A percentile compares a stretch with the other conserved stretches of the same genome.
These are phyloP conservation scores for Emydoidea blandingii DNA, from an alignment of 2,797 vertebrate genomes.

Conservation along the genomic window DNA sequence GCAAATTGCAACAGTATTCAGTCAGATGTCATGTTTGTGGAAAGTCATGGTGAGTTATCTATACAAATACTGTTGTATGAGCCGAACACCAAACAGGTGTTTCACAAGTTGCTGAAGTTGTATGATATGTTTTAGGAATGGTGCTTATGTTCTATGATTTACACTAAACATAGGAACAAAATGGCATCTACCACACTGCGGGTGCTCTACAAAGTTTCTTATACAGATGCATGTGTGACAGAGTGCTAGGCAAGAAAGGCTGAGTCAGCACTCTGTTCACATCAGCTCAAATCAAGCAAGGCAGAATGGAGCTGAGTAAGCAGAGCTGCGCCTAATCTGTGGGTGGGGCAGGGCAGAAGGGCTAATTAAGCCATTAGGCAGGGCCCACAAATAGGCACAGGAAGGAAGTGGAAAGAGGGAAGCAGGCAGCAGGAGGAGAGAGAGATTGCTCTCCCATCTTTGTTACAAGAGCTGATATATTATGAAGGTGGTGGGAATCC, in stretches of 20 bases:
- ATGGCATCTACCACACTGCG: neutral
- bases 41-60: constrained; percentile 33
- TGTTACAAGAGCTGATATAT: too few relatives aligned
- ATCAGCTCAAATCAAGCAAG: too few relatives aligned
- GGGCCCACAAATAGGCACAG: too few relatives aligned
- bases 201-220: neutral
- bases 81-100: constrained; percentile 42
- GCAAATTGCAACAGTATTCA: constrained; percentile 42
- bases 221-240: neutral
- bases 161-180: constrained; percentile 13
- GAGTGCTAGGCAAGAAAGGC: neutral
- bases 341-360: too few relatives aligned
- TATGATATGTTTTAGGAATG: neutral
- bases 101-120: constrained; percentile 44
- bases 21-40: constrained; percentile 37
- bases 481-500: too few relatives aligned
- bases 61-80: constrained; percentile 19
- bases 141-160: neutral
- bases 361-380: too few relatives aligned
- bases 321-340: too few relatives aligned
- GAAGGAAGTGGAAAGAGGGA: too few relatives aligned
- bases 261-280: too few relatives aligned
- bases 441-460: too few relatives aligned
- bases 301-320: too few relatives aligned
- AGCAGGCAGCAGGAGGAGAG: too few relatives aligned